Conservation (phyloP, 2,888 invertebrate genomes). For the Drosophila subquinaria region DNA sequence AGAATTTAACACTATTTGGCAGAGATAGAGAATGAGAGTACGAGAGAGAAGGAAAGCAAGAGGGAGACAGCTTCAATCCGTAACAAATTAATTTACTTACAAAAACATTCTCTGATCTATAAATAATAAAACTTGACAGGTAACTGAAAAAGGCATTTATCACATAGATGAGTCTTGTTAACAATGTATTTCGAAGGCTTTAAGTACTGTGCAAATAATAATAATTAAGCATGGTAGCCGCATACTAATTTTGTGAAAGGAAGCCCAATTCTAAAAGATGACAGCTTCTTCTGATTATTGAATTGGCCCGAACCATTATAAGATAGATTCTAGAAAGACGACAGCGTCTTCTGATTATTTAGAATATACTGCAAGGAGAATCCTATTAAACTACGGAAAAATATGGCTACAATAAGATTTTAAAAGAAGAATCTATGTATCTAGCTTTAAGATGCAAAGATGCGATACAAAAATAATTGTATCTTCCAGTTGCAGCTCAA, state of each 20-base stretch:
- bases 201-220: neutral
- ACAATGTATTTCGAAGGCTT: neutral
- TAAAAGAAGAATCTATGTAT: no score
- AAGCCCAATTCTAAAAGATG: neutral
- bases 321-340: neutral
- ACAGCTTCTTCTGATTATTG: neutral
- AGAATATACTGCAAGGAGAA: neutral
- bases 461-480: no score
- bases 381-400: no score
- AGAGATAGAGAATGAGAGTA: no score
- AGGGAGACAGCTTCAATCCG: slow-evolving; percentile 2
- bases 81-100: slow-evolving; percentile 41
- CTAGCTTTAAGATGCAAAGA: no score
- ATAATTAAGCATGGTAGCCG: neutral
- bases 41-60: neutral
- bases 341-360: no score
- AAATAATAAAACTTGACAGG: slow-evolving; percentile 9
- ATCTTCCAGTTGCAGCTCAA: no score
- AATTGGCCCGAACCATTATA: no score
- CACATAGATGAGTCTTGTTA: slow-evolving; percentile 1
- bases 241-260: neutral
- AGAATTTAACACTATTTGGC: slow-evolving; percentile 23
- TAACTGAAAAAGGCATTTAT: slow-evolving; percentile 3
- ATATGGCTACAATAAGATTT: no score
- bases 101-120: slow-evolving; percentile 9